Percentiles rank a stretch among this genome's conserved stretches.
These are phyloP conservation scores for Rhizoglyphus robini DNA, from an alignment of 1,140 invertebrate genomes.

Conservation along the genomic window DNA sequence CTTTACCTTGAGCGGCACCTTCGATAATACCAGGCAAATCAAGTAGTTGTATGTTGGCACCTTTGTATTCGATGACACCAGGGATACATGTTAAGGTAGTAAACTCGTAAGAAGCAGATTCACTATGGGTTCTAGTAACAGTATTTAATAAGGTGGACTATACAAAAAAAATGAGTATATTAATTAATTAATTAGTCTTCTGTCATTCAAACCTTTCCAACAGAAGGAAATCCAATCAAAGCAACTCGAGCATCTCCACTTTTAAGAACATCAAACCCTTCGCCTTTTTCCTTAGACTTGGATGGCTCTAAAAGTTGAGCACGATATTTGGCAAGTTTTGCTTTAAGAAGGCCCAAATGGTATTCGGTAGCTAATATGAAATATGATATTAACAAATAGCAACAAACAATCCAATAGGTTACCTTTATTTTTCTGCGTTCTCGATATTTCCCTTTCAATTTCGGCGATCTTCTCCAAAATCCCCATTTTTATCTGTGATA, in stretches of 20 bases:
- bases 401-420: slow-evolving; percentile 25
- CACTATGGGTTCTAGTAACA: slow-evolving; percentile 83
- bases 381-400: slow-evolving; percentile 12
- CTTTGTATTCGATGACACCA: slow-evolving; percentile 94
- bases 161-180: slow-evolving; percentile 16
- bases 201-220: slow-evolving; percentile 55
- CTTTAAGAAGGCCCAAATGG: slow-evolving; percentile 93
- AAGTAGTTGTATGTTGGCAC: slow-evolving; percentile 92
- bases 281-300: slow-evolving; percentile 92
- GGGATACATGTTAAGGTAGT: slow-evolving; percentile 99
- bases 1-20: slow-evolving; percentile 64
- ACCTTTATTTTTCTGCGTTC: slow-evolving; percentile 99
- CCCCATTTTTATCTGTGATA: too few relatives aligned
- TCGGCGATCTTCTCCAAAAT: slow-evolving; percentile 95
- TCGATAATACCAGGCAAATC: slow-evolving; percentile 93
- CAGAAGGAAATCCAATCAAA: slow-evolving; percentile 91
- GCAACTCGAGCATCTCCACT: slow-evolving; percentile 97
- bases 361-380: slow-evolving; percentile 80
- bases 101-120: slow-evolving; percentile 95
- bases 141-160: slow-evolving; percentile 83
- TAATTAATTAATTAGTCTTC: not conserved
- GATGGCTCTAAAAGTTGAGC: slow-evolving; percentile 82
- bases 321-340: slow-evolving; percentile 94
- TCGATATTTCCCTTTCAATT: slow-evolving; percentile 92
- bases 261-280: slow-evolving; percentile 99